phyloP scores from a whole-genome alignment of 2,797 vertebrate species.

The Rhinogobio ventralis region DNA sequence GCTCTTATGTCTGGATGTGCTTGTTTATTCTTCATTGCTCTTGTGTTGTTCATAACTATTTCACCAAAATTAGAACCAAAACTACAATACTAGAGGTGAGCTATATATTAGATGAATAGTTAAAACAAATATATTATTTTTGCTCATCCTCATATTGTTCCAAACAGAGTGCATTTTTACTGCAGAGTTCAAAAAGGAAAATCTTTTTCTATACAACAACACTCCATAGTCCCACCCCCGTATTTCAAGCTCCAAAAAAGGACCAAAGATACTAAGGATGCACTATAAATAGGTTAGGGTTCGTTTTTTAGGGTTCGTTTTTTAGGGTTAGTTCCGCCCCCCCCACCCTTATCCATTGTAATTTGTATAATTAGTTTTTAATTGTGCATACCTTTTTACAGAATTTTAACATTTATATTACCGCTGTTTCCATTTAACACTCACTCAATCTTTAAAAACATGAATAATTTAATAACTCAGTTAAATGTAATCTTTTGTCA shows the following conservation, averaged over 20 bases:
- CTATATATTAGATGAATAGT: not conserved
- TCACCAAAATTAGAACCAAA: slow-evolving; percentile 47
- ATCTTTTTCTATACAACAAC: not conserved
- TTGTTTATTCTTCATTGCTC: not conserved
- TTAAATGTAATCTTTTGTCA: not conserved
- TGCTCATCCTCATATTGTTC: not conserved
- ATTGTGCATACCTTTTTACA: not conserved
- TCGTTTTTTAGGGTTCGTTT: too few species aligned
- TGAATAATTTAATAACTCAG: not conserved
- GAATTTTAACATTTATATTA: not conserved
- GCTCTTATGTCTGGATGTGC: not conserved
- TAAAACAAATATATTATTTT: not conserved
- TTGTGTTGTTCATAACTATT: slow-evolving; percentile 39
- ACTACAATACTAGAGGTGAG: not conserved
- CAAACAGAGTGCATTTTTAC: not conserved
- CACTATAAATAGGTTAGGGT: not conserved
- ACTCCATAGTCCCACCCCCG: not conserved
- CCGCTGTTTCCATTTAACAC: not conserved
- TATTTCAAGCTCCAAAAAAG: not conserved
- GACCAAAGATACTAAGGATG: not conserved
- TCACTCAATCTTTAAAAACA: not conserved
- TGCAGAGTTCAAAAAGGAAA: not conserved
- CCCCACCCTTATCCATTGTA: not conserved
- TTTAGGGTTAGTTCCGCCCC: too few species aligned
- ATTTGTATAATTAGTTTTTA: not conserved